Base-by-base conservation (phyloP, 2,113 vertebrate species). In the Silurus asotus region DNA sequence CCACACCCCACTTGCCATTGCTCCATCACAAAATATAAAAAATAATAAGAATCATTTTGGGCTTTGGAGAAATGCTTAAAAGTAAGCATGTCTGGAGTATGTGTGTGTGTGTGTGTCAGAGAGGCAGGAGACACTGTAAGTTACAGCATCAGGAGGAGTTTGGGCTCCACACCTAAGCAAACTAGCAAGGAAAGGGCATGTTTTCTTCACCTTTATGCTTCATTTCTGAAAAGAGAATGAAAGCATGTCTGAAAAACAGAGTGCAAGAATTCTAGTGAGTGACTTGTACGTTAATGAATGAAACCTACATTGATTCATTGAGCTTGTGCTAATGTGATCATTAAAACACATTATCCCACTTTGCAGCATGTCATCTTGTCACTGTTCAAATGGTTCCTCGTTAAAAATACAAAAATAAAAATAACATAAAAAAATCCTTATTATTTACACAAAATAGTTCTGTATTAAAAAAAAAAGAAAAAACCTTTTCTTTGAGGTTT, bases 151-250 rank as follows among this genome's bases (percentile, higher is more conserved):
- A 81, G 79, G 61, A 83, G 78, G 65, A 88, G n/a, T 84, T 82
- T 70, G 55, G 81, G 28, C 75, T 76, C 14, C 19, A 84, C 20
- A 76, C 10, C 83, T 78, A 88, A 84, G 59, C 28, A 88, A 86
- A 84, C 25, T 78, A 58, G 84, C 76, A 67, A 85, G 56, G 82
- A 82, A 82, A 87, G 48, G 64, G 79, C 28, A 8, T 59, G 56
- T 84, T 88, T 82, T 88, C 37, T 80, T 87, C 82, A 83, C 84
- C 80, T 87, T 69, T 83, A 76, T 53, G 61, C 86, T 87, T 86
- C 83, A 84, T 80, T 87, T 85, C 45, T 85, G 37, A 25, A 37
- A 37, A 82, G 83, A 84, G 56, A 84, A 85, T 65, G 64, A 72
- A 86, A 78, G 72, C 83, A 82, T 83, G 84, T 81, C 17, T 56